These are phyloP conservation scores for Hirudinaria manillensis DNA, from an alignment of 2,888 invertebrate genomes.

Conservation along the genomic window DNA sequence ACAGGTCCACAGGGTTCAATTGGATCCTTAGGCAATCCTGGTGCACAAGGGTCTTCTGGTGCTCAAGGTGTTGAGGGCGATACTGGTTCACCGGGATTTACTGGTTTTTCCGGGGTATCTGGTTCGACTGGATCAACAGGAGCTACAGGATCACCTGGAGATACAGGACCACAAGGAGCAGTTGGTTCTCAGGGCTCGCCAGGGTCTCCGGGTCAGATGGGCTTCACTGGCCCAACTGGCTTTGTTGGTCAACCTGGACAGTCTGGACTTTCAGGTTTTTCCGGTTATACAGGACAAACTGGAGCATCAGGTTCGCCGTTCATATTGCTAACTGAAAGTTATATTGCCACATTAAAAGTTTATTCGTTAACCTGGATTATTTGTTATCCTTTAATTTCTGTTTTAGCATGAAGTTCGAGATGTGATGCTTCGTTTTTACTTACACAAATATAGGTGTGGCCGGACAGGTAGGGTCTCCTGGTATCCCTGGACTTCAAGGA, in stretches of 20 bases:
- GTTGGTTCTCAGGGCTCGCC: constrained; percentile 32
- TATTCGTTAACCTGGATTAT: background rate
- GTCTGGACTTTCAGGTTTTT: constrained; percentile 7
- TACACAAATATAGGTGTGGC: constrained; percentile 30
- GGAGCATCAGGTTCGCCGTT: background rate
- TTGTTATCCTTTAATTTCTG: background rate
- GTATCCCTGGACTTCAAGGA: constrained; percentile 32
- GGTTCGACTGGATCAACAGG: constrained; percentile 30
- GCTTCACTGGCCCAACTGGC: constrained; percentile 31
- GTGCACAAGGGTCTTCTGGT: constrained; percentile 33
- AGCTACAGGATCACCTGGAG: constrained; percentile 26
- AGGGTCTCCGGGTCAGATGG: constrained; percentile 35
- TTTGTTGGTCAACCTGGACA: constrained; percentile 29
- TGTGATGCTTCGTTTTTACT: constrained; percentile 45
- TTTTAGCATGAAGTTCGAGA: background rate
- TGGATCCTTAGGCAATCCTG: constrained; percentile 40
- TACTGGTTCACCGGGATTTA: constrained; percentile 32
- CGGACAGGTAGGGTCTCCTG: constrained; percentile 38
- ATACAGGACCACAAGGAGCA: constrained; percentile 28
- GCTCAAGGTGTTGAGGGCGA: constrained; percentile 33
- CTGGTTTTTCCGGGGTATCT: constrained; percentile 30
- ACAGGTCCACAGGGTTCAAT: constrained; percentile 42
- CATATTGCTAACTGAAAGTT: background rate
- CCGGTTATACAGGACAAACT: constrained; percentile 11
- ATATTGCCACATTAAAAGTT: background rate